Conservation (phyloP, 2,797 vertebrate genomes). For the Amniataba percoides region DNA sequence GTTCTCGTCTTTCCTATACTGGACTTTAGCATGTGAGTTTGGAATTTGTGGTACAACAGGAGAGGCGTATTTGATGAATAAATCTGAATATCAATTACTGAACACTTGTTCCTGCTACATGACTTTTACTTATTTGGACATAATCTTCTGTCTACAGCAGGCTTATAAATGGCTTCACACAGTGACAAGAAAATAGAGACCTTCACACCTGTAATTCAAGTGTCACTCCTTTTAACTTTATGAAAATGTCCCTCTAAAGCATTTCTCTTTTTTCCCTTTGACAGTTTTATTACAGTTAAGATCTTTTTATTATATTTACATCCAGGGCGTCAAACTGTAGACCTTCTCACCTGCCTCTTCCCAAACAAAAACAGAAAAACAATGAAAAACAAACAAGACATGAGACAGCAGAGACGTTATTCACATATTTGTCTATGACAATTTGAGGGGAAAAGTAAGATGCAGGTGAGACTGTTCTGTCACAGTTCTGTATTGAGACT, state of each 20-base stretch:
- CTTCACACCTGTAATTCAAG: too few species aligned
- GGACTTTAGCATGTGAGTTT: neutral
- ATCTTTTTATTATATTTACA: neutral
- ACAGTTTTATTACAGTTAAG: neutral
- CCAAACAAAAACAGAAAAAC: neutral
- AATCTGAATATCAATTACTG: constrained; percentile 3
- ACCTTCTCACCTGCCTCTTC: neutral
- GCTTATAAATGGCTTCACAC: neutral
- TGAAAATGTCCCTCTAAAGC: too few species aligned
- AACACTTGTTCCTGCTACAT: neutral
- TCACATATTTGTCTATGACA: neutral
- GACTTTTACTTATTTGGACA: neutral
- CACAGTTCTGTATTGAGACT: neutral
- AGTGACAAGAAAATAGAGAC: neutral
- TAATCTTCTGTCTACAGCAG: neutral
- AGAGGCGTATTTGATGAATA: constrained; percentile 4
- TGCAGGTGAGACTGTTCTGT: neutral
- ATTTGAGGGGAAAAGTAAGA: neutral
- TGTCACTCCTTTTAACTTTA: too few species aligned
- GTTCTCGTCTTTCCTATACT: neutral
- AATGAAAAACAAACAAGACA: neutral
- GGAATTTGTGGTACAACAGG: neutral
- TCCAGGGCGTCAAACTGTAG: neutral
- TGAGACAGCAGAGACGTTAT: neutral
- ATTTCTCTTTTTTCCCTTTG: too few species aligned